phyloP scores from a whole-genome alignment of 1,140 invertebrate genomes.

The Drosophila athabasca region DNA sequence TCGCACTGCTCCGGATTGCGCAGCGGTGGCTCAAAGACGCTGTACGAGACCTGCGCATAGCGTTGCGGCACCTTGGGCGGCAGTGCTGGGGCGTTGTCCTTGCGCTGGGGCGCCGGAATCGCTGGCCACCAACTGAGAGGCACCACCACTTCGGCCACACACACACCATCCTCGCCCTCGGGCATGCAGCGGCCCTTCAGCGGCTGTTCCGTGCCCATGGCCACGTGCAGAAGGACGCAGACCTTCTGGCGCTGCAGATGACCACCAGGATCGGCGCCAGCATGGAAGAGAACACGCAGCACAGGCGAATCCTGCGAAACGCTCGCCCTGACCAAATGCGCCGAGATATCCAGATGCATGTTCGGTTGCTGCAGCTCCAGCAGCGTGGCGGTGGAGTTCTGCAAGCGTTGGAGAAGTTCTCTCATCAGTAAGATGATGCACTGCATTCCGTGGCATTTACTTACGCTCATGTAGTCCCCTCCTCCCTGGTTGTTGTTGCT shows the following conservation, averaged over 20 bases:
- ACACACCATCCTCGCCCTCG: constrained; percentile 94
- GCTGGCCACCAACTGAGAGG: constrained; percentile 95
- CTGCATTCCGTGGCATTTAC: constrained; percentile 3
- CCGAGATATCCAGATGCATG: constrained; percentile 93
- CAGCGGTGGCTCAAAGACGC: constrained; percentile 90
- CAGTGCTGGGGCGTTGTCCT: constrained; percentile 85
- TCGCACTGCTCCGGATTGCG: constrained; percentile 88
- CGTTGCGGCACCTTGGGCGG: constrained; percentile 87
- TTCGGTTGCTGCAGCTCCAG: constrained; percentile 88
- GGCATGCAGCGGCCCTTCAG: constrained; percentile 93
- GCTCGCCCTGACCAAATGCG: constrained; percentile 93
- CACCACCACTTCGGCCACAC: constrained; percentile 91
- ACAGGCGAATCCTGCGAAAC: constrained; percentile 94
- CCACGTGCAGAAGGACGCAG: constrained; percentile 90
- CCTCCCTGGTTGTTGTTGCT: constrained; percentile 42
- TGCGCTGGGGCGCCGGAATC: constrained; percentile 85
- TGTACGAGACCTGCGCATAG: constrained; percentile 91
- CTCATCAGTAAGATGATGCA: not conserved
- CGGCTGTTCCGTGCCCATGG: constrained; percentile 85
- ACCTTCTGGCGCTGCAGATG: constrained; percentile 85
- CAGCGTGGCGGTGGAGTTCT: constrained; percentile 80
- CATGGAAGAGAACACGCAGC: constrained; percentile 94
- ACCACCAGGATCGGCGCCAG: constrained; percentile 89
- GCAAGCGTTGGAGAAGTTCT: not conserved
- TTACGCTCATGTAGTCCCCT: constrained; percentile 75